phyloP scores from a whole-genome alignment of 2,797 vertebrate genomes.

The Melanotaenia parkinsoni region DNA sequence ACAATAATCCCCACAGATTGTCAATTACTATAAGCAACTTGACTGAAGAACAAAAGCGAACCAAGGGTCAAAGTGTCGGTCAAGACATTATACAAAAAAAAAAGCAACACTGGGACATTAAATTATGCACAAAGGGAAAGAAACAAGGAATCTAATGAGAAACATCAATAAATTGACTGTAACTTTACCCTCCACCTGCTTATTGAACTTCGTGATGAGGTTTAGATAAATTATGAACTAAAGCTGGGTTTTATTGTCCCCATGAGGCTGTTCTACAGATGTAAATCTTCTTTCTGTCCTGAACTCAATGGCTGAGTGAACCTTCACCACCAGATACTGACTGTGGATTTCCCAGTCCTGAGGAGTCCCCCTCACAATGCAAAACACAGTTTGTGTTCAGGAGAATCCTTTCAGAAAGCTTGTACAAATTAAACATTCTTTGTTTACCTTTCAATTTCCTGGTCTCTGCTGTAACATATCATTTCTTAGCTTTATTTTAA shows the following conservation, averaged over 20 bases:
- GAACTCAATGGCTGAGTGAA: conserved; percentile 42
- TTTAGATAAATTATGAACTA: conserved; percentile 6
- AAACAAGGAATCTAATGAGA: conserved; percentile 23
- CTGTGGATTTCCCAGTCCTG: conserved; percentile 59
- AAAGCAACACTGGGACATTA: background rate
- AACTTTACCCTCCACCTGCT: conserved; percentile 7
- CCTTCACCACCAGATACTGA: conserved; percentile 20
- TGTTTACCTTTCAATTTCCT: background rate
- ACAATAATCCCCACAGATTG: rapidly evolving
- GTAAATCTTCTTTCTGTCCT: conserved; percentile 40
- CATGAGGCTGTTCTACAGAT: conserved; percentile 22
- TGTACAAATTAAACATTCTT: conserved; percentile 40
- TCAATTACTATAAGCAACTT: background rate
- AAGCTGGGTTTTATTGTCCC: conserved; percentile 4
- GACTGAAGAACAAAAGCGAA: background rate
- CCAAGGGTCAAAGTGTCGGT: background rate
- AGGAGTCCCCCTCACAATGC: conserved; percentile 63
- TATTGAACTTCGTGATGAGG: conserved; percentile 25
- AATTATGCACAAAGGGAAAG: background rate
- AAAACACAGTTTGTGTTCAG: conserved; percentile 30
- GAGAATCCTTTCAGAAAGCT: conserved; percentile 42
- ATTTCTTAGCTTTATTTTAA: background rate
- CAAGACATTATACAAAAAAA: background rate
- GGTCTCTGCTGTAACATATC: background rate
- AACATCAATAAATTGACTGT: conserved; percentile 35